These are phyloP conservation scores for Myocastor coypus DNA, from an alignment of 2,113 vertebrate species.

Conservation along the genomic window DNA sequence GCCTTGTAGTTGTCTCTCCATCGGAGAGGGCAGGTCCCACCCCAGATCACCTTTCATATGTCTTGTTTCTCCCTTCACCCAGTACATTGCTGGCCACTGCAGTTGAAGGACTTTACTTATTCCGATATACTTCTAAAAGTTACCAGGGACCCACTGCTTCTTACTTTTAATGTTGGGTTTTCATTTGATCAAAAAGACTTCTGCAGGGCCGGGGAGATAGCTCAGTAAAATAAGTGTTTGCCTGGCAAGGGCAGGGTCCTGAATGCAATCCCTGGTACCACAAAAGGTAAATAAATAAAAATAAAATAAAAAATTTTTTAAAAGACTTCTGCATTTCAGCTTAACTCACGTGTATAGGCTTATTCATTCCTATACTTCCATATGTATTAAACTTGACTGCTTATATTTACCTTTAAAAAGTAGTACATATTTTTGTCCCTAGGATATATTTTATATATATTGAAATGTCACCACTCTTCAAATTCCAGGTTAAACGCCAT, in stretches of 20 bases:
- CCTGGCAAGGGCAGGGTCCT: too few species aligned
- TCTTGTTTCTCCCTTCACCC: neutral
- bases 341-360: neutral
- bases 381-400: neutral
- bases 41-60: neutral
- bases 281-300: too few species aligned
- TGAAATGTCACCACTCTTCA: neutral
- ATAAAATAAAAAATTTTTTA: too few species aligned
- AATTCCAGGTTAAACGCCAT: slow-evolving; percentile 36
- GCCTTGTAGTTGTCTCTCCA: neutral
- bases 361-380: neutral
- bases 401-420: neutral
- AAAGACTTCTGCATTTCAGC: neutral
- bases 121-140: neutral
- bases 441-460: neutral
- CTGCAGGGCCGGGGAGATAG: too few species aligned
- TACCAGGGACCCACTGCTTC: neutral
- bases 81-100: neutral
- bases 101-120: neutral
- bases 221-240: too few species aligned
- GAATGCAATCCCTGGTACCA: too few species aligned
- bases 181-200: neutral
- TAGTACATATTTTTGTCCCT: neutral
- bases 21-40: neutral
- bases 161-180: slow-evolving; percentile 5